Evolutionary conservation across 2,888 invertebrate genomes (phyloP).

Genomic region (Dasysyrphus albostriatus): DNA sequence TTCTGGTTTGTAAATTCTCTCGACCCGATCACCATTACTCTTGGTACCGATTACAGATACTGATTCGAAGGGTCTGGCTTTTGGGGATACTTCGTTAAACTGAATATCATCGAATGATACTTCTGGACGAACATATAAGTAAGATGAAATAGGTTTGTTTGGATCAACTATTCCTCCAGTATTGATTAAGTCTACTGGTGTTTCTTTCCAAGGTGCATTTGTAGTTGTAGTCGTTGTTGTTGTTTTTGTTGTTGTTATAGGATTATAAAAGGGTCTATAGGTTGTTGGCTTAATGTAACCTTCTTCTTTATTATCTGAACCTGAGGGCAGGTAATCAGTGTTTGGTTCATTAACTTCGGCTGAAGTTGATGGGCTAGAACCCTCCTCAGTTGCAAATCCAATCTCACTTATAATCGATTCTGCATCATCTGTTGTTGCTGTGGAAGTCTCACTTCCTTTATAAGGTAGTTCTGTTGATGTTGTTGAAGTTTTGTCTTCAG

Average conservation of each 20-base stretch:
- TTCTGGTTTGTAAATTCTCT: slow-evolving; percentile 6
- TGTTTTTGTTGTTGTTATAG: neutral
- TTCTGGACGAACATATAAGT: slow-evolving; percentile 3
- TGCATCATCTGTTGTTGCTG: neutral
- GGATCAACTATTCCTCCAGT: neutral
- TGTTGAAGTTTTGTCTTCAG: neutral
- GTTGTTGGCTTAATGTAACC: slow-evolving; percentile 20
- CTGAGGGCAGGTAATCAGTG: neutral
- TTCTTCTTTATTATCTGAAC: neutral
- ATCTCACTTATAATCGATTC: neutral
- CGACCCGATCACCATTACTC: neutral
- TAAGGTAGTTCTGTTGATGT: slow-evolving; percentile 13
- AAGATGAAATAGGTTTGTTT: neutral
- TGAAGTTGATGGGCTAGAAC: neutral
- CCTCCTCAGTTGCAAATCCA: slow-evolving; percentile 3
- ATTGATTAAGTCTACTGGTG: neutral
- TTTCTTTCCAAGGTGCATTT: slow-evolving; percentile 18
- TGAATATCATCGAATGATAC: neutral
- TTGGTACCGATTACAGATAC: neutral
- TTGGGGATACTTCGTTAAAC: slow-evolving; percentile 21
- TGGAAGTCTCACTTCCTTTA: neutral
- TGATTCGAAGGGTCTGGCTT: neutral
- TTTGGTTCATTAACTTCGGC: neutral
- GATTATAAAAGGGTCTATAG: slow-evolving; percentile 13
- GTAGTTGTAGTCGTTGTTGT: neutral